A percentile compares a stretch with the other conserved stretches of the same genome.
These are phyloP conservation scores for Patella ulyssiponensis DNA, from an alignment of 2,888 invertebrate genomes.

Conservation along the genomic window DNA sequence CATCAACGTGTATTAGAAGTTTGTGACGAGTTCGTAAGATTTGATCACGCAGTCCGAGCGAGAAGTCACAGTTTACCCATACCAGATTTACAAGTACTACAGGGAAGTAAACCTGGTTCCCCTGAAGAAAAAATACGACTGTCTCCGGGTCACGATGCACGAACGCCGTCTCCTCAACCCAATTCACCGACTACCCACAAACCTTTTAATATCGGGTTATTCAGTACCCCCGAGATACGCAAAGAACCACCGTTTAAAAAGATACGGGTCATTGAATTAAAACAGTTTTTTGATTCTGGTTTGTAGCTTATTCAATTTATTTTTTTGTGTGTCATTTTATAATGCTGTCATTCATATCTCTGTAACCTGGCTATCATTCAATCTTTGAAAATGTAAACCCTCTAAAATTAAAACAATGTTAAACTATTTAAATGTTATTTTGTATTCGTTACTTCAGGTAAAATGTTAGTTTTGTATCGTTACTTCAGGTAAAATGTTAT, in stretches of 20 bases:
- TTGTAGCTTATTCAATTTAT: not conserved
- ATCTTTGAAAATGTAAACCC: too few relatives aligned
- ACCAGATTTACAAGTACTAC: slow-evolving; percentile 55
- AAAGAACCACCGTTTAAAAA: slow-evolving; percentile 69
- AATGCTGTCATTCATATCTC: too few relatives aligned
- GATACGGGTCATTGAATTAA: slow-evolving; percentile 92
- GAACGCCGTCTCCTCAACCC: slow-evolving; percentile 23
- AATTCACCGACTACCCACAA: slow-evolving; percentile 10
- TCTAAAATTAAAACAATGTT: too few relatives aligned
- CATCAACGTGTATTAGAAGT: slow-evolving; percentile 83
- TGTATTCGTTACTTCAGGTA: too few relatives aligned
- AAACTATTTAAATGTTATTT: too few relatives aligned
- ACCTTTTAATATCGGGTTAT: slow-evolving; percentile 13
- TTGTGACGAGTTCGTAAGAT: slow-evolving; percentile 85
- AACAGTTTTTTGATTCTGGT: slow-evolving; percentile 88
- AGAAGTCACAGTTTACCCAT: slow-evolving; percentile 91
- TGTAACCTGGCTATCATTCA: too few relatives aligned
- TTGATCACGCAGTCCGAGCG: slow-evolving; percentile 82
- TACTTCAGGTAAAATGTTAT: slow-evolving; percentile 31
- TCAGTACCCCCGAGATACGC: slow-evolving; percentile 41
- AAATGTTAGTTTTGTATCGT: too few relatives aligned
- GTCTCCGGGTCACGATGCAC: slow-evolving; percentile 17
- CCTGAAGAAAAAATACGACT: slow-evolving; percentile 26
- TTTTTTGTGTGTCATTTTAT: too few relatives aligned
- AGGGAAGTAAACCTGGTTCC: slow-evolving; percentile 29